These are phyloP conservation scores for Bombus waltoni DNA, from an alignment of 1,140 invertebrate species.

Conservation along the genomic window DNA sequence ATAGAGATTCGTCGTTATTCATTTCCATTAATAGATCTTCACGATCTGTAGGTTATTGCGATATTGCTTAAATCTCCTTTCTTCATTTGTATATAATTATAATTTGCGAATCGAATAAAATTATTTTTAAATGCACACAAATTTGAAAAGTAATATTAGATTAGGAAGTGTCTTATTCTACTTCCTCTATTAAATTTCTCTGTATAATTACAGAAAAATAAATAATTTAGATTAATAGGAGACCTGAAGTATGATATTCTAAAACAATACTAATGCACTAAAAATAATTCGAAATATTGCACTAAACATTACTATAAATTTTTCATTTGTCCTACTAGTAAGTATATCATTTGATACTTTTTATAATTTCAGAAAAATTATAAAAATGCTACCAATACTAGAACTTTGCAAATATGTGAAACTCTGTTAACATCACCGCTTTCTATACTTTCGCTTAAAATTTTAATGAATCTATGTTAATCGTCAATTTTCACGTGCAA, in stretches of 20 bases:
- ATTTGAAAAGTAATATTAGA: background rate
- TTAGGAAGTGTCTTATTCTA: background rate
- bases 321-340: no score
- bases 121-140: background rate
- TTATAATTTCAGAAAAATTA: no score
- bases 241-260: background rate
- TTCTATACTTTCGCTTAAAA: background rate
- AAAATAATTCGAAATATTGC: background rate
- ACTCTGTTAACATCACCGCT: background rate
- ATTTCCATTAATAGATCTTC: background rate
- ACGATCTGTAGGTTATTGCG: background rate
- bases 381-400: no score
- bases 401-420: no score
- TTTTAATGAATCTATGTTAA: background rate
- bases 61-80: no score
- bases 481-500: background rate
- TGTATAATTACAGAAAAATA: background rate
- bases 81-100: no score
- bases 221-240: background rate
- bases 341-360: no score
- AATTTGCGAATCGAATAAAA: background rate
- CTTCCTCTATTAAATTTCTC: background rate
- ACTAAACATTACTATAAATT: no score
- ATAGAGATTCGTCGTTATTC: no score
- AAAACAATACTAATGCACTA: background rate